phyloP scores from a whole-genome alignment of 2,888 invertebrate species.

The Eulithis testata region DNA sequence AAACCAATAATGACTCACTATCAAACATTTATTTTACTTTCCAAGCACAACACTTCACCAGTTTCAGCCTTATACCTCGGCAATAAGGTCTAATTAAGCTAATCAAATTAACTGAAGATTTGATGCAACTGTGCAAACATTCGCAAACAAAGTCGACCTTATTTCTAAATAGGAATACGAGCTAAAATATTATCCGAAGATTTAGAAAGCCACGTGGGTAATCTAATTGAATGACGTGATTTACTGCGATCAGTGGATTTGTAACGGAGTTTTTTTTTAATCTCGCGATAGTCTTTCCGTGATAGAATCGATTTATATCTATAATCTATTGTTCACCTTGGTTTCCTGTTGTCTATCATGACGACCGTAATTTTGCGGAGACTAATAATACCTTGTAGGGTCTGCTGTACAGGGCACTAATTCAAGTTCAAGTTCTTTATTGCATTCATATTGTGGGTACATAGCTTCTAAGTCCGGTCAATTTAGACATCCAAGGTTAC shows the following conservation, averaged over 20 bases:
- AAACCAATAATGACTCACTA: constrained; percentile 16
- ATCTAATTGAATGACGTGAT: constrained; percentile 34
- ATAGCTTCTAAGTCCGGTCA: too few relatives aligned
- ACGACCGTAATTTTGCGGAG: constrained; percentile 4
- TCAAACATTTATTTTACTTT: constrained; percentile 9
- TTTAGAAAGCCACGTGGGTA: constrained; percentile 32
- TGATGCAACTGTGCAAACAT: not conserved
- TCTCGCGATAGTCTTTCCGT: constrained; percentile 34
- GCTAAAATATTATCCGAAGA: constrained; percentile 9
- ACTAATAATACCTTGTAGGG: not conserved
- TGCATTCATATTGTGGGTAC: too few relatives aligned
- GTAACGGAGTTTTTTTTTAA: constrained; percentile 29
- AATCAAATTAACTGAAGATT: not conserved
- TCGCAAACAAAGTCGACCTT: constrained; percentile 3
- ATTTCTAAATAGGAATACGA: constrained; percentile 3
- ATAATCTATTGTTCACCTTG: constrained; percentile 13
- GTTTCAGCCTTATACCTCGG: not conserved
- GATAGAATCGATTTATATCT: constrained; percentile 37
- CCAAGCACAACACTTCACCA: not conserved
- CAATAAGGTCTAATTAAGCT: not conserved
- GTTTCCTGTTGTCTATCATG: constrained; percentile 4
- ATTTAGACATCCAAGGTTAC: too few relatives aligned
- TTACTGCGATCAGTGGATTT: constrained; percentile 28
- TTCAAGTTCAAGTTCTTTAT: too few relatives aligned
- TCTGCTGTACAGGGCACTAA: too few relatives aligned